Conservation (phyloP, 2,113 vertebrate genomes). For the Ginglymostoma cirratum region DNA sequence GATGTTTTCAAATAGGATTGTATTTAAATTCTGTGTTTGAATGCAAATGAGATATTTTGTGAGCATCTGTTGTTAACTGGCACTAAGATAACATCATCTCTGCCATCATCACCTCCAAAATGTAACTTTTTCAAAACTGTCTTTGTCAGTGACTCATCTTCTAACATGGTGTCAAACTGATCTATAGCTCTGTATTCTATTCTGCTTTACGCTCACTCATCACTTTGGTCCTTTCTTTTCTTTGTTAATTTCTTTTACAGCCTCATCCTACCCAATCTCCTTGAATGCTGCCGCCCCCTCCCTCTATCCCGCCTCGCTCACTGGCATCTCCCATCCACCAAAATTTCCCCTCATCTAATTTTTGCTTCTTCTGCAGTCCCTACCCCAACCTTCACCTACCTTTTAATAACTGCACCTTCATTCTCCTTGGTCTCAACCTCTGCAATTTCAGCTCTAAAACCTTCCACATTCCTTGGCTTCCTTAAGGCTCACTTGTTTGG, state of each 20-base stretch:
- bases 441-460: not conserved
- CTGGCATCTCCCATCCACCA: no score
- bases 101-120: not conserved
- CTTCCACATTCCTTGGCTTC: not conserved
- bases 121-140: not conserved
- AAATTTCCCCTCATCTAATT: not conserved
- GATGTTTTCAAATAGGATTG: not conserved
- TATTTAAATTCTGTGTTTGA: not conserved
- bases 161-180: not conserved
- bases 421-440: not conserved
- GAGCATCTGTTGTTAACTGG: not conserved
- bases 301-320: not conserved
- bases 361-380: not conserved
- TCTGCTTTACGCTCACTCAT: not conserved
- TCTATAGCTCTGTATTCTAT: not conserved
- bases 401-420: not conserved
- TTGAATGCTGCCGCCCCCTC: not conserved
- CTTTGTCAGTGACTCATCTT: not conserved
- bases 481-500: not conserved
- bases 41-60: not conserved
- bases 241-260: not conserved
- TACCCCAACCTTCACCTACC: not conserved
- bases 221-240: not conserved
- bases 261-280: not conserved
- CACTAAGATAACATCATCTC: not conserved